These are phyloP conservation scores for Eospalax fontanierii DNA, from an alignment of 2,797 vertebrate genomes.

Conservation along the genomic window DNA sequence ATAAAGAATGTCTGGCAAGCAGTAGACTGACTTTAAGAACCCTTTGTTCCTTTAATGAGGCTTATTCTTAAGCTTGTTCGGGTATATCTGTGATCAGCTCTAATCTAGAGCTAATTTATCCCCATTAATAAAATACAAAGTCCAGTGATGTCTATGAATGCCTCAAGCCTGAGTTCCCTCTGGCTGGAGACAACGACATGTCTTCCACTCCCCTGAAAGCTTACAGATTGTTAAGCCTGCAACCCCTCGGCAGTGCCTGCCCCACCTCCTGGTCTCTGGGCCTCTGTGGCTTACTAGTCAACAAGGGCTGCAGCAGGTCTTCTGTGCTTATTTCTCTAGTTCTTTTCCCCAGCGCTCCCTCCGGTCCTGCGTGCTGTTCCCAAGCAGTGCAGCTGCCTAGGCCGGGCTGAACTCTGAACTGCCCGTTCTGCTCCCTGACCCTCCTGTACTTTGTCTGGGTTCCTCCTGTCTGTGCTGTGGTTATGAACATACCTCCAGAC, in stretches of 20 bases:
- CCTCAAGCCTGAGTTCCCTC: not conserved
- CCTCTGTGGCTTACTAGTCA: slow-evolving; percentile 16
- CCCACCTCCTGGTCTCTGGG: not conserved
- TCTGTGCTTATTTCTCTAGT: not conserved
- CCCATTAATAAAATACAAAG: not conserved
- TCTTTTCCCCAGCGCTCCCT: not conserved
- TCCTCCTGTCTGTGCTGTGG: not conserved
- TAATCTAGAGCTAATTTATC: not conserved
- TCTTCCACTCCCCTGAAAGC: not conserved
- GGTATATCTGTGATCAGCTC: slow-evolving; percentile 1
- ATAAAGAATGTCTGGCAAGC: slow-evolving; percentile 28
- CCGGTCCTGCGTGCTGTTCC: not conserved
- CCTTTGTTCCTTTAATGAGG: not conserved
- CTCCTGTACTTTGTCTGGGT: not conserved
- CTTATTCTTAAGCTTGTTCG: slow-evolving; percentile 22
- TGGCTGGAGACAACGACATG: not conserved
- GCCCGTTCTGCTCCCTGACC: not conserved
- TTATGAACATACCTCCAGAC: not conserved
- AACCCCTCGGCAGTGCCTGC: not conserved
- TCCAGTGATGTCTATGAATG: not conserved
- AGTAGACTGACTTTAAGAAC: not conserved
- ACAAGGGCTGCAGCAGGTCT: not conserved
- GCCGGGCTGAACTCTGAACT: not conserved
- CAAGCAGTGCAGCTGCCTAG: not conserved
- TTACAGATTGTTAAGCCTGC: not conserved